Base-by-base conservation (phyloP, 2,888 invertebrate genomes). In the Ectemnius lituratus region DNA sequence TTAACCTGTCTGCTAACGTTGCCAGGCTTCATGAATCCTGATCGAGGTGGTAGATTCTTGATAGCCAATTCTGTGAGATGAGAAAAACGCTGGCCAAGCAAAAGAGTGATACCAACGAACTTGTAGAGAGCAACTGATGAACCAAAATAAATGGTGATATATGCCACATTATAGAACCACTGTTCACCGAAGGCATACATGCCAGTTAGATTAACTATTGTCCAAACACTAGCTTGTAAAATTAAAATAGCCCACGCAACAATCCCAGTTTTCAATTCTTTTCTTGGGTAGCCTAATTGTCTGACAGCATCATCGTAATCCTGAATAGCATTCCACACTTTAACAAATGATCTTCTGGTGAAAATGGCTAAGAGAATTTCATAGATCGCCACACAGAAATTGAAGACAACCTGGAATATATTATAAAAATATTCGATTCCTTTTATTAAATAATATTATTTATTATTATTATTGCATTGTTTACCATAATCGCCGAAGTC, bases 31-130 rank as follows among this genome's bases (percentile, higher is more conserved):
- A 56, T 73, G 46, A 47, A 47, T 16, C 61, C 62, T 0, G 62
- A 49, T 3, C 8, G 63, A 1, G 76, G 59, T 0, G 75, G 82
- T 5, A 82, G 65, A 67, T 80, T 84, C n/a, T 79, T 81, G 6
- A 63, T 76, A 0, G 87, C 81, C 1, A 89, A 82, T 16, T 72
- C 56, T 57, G 88, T 90, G 11, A 90, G 78, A 52, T 86, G 86
- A 11, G 70, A 67, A 71, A 90, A 90, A 0, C 90, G 80, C 63
- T 88, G 87, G 0, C 87, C 89, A 8, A 90, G 71, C 27, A 90
- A 63, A 45, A 82, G 67, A 0, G 73, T 71, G n/a, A 89, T 56
- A 0, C 88, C 88, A 18, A 83, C 75, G 56, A 88, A 88, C 57
- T 90, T 89, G 67, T 80, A 81, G 0, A 88, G 71, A 6, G 86